Conservation (phyloP, 1,140 invertebrate species). For the Melipona quadrifasciata region DNA sequence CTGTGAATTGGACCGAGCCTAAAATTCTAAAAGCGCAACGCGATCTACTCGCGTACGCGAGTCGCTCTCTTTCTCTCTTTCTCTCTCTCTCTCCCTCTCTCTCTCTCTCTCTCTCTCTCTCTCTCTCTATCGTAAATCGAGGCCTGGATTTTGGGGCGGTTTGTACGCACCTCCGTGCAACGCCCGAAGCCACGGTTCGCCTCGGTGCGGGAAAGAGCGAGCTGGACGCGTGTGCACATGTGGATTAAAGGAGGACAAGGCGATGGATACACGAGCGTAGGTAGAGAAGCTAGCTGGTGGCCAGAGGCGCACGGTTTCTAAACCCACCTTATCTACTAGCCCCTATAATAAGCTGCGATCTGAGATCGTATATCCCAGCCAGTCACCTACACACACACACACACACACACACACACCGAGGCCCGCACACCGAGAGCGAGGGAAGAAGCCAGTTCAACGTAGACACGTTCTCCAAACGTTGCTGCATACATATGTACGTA, state of each 20-base stretch:
- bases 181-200: conserved; percentile 34
- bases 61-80: conserved; percentile 40
- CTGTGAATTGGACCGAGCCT: conserved; percentile 54
- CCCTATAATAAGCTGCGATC: conserved; percentile 80
- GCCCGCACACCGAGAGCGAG: not conserved
- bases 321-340: conserved; percentile 78
- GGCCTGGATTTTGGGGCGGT: conserved; percentile 49
- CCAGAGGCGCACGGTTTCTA: conserved; percentile 75
- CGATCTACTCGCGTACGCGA: conserved; percentile 21
- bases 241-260: not conserved
- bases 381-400: conserved; percentile 25
- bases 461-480: not conserved
- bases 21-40: conserved; percentile 59
- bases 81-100: no score
- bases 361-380: conserved; percentile 74
- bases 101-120: no score
- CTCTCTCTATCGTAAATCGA: conserved; percentile 63
- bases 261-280: conserved; percentile 46
- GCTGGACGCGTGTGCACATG: no score
- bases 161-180: conserved; percentile 47
- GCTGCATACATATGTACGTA: not conserved
- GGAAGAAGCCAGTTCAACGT: conserved; percentile 39
- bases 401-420: no score
- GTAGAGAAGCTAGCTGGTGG: conserved; percentile 68
- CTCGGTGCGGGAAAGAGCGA: not conserved